phyloP scores from a whole-genome alignment of 2,113 vertebrate species.

The Abramis brama region DNA sequence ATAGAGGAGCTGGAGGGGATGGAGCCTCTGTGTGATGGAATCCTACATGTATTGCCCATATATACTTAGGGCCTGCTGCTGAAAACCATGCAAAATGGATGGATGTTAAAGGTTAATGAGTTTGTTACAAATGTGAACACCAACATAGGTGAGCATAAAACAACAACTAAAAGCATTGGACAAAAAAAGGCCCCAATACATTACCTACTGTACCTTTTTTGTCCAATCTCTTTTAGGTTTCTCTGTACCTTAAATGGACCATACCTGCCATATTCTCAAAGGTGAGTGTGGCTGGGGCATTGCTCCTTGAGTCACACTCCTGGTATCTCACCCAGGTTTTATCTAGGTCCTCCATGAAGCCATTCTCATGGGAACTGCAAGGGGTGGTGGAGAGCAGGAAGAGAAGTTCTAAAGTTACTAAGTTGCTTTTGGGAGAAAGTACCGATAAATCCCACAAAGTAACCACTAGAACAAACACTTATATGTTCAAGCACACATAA shows the following conservation, averaged over 20 bases:
- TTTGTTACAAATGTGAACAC: constrained; percentile 51
- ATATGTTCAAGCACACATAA: constrained; percentile 62
- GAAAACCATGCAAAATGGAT: constrained; percentile 54
- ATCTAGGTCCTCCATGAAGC: constrained; percentile 99
- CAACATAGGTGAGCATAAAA: constrained; percentile 63
- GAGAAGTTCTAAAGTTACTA: constrained; percentile 70
- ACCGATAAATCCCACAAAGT: constrained; percentile 63
- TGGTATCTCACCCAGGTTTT: constrained; percentile 99
- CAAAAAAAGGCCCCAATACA: constrained; percentile 80
- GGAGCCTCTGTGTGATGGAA: constrained; percentile 36
- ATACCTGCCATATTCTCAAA: constrained; percentile 99
- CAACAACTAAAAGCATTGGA: constrained; percentile 75
- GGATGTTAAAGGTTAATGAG: constrained; percentile 27
- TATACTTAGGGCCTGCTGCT: constrained; percentile 21
- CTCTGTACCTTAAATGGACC: constrained; percentile 66
- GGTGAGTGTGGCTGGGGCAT: constrained; percentile 96
- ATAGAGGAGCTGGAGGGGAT: constrained; percentile 1
- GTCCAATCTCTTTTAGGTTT: constrained; percentile 80
- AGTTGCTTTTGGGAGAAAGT: constrained; percentile 42
- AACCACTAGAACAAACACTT: constrained; percentile 52
- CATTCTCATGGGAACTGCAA: constrained; percentile 90
- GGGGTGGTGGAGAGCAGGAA: constrained; percentile 63
- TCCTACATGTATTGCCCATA: constrained; percentile 24
- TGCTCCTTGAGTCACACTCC: constrained; percentile 97
- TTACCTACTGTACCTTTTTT: constrained; percentile 80